These are phyloP conservation scores for Ctenopoma kingsleyae DNA, from an alignment of 2,797 vertebrate genomes.

Conservation along the genomic window DNA sequence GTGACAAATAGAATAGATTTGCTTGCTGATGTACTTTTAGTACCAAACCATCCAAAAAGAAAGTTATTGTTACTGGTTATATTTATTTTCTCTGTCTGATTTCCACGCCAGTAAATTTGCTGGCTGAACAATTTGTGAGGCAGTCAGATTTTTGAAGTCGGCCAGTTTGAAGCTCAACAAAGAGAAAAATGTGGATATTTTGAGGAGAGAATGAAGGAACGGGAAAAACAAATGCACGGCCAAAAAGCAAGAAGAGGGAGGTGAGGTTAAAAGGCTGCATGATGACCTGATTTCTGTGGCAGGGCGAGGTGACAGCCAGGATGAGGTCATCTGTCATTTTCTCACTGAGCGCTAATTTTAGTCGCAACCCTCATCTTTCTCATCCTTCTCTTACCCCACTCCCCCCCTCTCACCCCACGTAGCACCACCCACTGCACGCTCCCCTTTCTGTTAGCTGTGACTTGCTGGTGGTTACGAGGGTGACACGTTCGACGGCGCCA, in stretches of 20 bases:
- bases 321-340: conserved; percentile 78
- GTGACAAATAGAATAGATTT: conserved; percentile 37
- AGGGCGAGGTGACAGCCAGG: conserved; percentile 54
- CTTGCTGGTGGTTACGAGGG: conserved; percentile 46
- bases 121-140: not conserved
- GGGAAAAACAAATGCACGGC: not conserved
- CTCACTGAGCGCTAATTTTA: conserved; percentile 74
- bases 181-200: conserved; percentile 17
- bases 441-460: conserved; percentile 53
- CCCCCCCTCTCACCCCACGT: conserved; percentile 39
- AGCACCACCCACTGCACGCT: conserved; percentile 38
- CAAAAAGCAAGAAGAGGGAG: not conserved
- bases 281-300: conserved; percentile 58
- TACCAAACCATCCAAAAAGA: not conserved
- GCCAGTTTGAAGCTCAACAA: not conserved
- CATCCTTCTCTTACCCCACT: not conserved
- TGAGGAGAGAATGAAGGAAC: not conserved
- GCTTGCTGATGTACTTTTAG: conserved; percentile 15
- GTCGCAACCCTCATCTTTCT: conserved; percentile 59
- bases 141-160: not conserved
- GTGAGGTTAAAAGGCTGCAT: conserved; percentile 25
- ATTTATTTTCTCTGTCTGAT: conserved; percentile 4
- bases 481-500: conserved; percentile 40
- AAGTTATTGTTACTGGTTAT: conserved; percentile 1
- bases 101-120: conserved; percentile 8